These are phyloP conservation scores for Mormyrops attenuatus DNA, from an alignment of 2,797 vertebrate species.

Conservation along the genomic window DNA sequence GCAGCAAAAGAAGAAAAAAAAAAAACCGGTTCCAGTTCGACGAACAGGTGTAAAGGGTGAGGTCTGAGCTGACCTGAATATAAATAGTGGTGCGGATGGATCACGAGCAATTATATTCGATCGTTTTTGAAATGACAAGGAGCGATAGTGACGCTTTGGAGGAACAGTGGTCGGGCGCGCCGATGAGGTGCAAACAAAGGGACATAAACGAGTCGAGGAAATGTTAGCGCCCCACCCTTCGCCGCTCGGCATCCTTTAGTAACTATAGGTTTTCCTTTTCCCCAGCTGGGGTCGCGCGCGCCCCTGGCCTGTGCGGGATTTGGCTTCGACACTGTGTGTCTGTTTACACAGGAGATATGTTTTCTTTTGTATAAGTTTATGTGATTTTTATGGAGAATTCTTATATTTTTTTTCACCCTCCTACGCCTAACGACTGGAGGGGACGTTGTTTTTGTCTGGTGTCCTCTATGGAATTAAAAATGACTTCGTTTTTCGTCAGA, in stretches of 20 bases:
- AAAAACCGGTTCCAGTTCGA: not conserved
- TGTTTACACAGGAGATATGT: not conserved
- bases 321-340: not conserved
- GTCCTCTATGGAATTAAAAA: not conserved
- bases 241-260: not conserved
- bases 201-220: not conserved
- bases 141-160: not conserved
- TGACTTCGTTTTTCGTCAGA: not conserved
- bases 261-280: not conserved
- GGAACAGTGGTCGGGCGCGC: not conserved
- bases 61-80: not conserved
- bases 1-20: not conserved
- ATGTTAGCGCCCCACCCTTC: not conserved
- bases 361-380: not conserved
- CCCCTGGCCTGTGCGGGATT: not conserved
- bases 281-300: not conserved
- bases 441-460: not conserved
- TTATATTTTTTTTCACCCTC: not conserved
- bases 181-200: slow-evolving; percentile 17
- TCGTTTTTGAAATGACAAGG: not conserved
- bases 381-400: not conserved
- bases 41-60: not conserved
- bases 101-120: not conserved
- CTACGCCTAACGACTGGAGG: not conserved
- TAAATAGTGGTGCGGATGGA: not conserved